Percentiles rank a stretch among this genome's conserved stretches.
Evolutionary conservation across 2,888 invertebrate genomes (phyloP).

Genomic region (Pycnomerus fuliginosus): DNA sequence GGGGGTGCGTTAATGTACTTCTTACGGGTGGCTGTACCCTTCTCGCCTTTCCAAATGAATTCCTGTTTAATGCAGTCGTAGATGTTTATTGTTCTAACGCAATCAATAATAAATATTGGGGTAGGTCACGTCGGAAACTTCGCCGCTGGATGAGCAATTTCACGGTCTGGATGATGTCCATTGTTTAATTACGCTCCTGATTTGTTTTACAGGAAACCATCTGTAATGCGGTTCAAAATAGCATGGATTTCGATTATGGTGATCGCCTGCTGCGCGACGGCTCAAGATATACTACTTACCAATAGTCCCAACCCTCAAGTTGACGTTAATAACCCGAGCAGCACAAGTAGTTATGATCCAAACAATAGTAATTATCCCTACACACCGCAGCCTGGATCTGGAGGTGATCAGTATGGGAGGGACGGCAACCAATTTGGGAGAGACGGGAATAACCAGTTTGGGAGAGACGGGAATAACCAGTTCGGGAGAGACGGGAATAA

Average conservation of each 20-base stretch:
- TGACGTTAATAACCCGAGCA: conserved; percentile 30
- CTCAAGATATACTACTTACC: conserved; percentile 35
- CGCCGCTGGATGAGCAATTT: neutral
- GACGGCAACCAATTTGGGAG: conserved; percentile 3
- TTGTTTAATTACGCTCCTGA: neutral
- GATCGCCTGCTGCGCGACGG: conserved; percentile 31
- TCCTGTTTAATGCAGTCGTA: no score
- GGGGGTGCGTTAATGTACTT: conserved; percentile 11
- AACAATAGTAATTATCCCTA: conserved; percentile 19
- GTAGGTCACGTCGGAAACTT: no score
- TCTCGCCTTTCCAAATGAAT: no score
- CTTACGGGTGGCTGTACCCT: conserved; percentile 6
- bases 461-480: conserved; percentile 8
- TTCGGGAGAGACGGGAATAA: conserved; percentile 7
- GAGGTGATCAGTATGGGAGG: neutral
- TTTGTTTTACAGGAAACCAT: conserved; percentile 21
- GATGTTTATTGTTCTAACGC: no score
- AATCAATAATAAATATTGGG: no score
- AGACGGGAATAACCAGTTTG: neutral
- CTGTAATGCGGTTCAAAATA: conserved; percentile 33
- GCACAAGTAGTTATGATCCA: conserved; percentile 20
- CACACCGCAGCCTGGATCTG: neutral
- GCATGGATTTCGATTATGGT: conserved; percentile 31
- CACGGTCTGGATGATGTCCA: neutral
- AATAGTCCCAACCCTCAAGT: conserved; percentile 26